These are phyloP conservation scores for Yponomeuta sedellus DNA, from an alignment of 2,888 invertebrate species.

Conservation along the genomic window DNA sequence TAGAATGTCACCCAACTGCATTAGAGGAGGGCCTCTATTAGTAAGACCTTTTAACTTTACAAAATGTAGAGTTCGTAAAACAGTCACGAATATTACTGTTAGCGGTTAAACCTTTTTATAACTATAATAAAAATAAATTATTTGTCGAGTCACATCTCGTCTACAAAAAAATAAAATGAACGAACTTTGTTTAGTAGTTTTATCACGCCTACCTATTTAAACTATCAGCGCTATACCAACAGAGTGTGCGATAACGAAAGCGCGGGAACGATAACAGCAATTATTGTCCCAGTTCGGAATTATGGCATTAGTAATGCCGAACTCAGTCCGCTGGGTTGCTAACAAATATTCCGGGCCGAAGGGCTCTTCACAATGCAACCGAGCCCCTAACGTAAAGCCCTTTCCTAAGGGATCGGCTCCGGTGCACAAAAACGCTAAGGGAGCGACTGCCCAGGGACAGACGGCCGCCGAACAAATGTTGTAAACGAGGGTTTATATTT, in stretches of 20 bases:
- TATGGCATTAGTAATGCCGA: not conserved
- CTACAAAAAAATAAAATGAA: not conserved
- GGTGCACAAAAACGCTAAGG: conserved; percentile 49
- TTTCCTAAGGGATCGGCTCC: conserved; percentile 31
- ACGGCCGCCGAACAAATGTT: conserved; percentile 17
- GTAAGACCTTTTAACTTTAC: too few species aligned
- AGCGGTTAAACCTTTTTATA: too few species aligned
- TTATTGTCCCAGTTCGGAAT: not conserved
- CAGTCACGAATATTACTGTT: too few species aligned
- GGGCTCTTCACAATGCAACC: conserved; percentile 14
- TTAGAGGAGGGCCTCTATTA: too few species aligned
- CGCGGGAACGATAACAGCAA: not conserved
- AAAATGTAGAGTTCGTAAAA: too few species aligned
- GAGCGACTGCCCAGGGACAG: conserved; percentile 33
- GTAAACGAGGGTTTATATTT: conserved; percentile 40
- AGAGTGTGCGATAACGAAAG: conserved; percentile 7
- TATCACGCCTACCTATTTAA: not conserved
- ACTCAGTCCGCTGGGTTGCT: not conserved
- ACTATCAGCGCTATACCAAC: conserved; percentile 2
- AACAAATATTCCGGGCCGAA: conserved; percentile 23
- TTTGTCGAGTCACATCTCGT: not conserved
- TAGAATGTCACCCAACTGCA: too few species aligned
- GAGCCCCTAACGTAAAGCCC: conserved; percentile 41
- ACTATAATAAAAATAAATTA: not conserved
- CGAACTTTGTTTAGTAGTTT: not conserved